Evolutionary conservation across 2,113 vertebrate genomes (phyloP).

Genomic region (Lucifuga dentata): DNA sequence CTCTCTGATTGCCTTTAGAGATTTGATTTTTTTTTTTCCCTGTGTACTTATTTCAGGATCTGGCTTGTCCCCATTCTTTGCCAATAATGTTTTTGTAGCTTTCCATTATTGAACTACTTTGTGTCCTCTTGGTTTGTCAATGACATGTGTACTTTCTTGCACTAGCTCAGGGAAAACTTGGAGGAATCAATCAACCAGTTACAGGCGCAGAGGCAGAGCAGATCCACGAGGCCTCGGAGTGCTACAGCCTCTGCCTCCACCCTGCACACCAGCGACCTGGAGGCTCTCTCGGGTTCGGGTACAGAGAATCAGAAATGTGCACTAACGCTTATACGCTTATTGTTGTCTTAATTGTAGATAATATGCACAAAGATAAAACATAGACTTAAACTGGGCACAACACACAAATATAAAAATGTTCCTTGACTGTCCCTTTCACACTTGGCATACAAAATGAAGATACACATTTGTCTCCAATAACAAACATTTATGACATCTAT

Average conservation of each 20-base stretch:
- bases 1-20: too few relatives aligned
- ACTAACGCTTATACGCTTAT: not conserved
- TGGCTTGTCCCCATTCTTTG: too few relatives aligned
- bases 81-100: not conserved
- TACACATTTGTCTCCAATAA: too few relatives aligned
- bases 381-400: not conserved
- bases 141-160: slow-evolving; percentile 16
- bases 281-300: slow-evolving; percentile 84
- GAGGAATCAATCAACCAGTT: slow-evolving; percentile 91
- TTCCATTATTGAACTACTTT: not conserved
- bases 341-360: not conserved
- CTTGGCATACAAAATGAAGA: too few relatives aligned
- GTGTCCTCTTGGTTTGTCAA: not conserved
- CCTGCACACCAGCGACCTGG: slow-evolving; percentile 89
- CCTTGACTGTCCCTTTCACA: too few relatives aligned
- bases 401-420: not conserved
- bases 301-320: not conserved
- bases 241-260: slow-evolving; percentile 89
- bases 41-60: too few relatives aligned
- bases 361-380: not conserved
- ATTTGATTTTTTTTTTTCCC: too few relatives aligned
- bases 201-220: slow-evolving; percentile 82
- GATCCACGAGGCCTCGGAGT: slow-evolving; percentile 79
- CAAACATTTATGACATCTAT: too few relatives aligned
- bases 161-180: slow-evolving; percentile 90